These are phyloP conservation scores for Zhengitettix transpicula DNA, from an alignment of 2,888 invertebrate species.

Conservation along the genomic window DNA sequence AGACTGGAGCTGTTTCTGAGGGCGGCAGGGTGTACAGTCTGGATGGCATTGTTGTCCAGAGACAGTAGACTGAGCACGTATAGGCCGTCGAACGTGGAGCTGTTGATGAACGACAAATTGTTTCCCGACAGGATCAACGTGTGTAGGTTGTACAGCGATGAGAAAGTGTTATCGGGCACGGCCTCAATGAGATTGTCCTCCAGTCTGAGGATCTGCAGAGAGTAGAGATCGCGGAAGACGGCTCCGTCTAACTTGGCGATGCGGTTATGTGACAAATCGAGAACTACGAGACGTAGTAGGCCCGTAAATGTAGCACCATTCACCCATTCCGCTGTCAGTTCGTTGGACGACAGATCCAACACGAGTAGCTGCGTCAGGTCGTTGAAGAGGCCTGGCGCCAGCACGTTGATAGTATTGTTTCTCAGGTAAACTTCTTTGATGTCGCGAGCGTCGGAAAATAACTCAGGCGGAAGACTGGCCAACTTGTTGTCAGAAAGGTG, in stretches of 20 bases:
- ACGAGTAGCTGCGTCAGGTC: slow-evolving; percentile 58
- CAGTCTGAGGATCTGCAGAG: slow-evolving; percentile 60
- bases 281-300: slow-evolving; percentile 53
- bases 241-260: slow-evolving; percentile 58
- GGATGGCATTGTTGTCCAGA: slow-evolving; percentile 63
- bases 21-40: slow-evolving; percentile 54
- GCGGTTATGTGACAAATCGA: slow-evolving; percentile 61
- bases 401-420: slow-evolving; percentile 65
- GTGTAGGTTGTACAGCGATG: slow-evolving; percentile 59
- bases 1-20: slow-evolving; percentile 63
- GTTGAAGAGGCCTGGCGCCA: slow-evolving; percentile 64
- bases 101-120: slow-evolving; percentile 54
- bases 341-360: slow-evolving; percentile 61
- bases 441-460: slow-evolving; percentile 61
- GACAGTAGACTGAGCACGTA: slow-evolving; percentile 59
- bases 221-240: slow-evolving; percentile 61
- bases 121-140: slow-evolving; percentile 69
- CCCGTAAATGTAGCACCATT: slow-evolving; percentile 65
- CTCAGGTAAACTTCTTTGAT: slow-evolving; percentile 65
- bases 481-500: slow-evolving; percentile 68
- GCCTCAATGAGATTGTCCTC: slow-evolving; percentile 63
- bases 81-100: slow-evolving; percentile 58
- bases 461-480: slow-evolving; percentile 61
- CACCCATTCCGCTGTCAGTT: slow-evolving; percentile 67
- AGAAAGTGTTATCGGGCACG: slow-evolving; percentile 63